phyloP scores from a whole-genome alignment of 2,113 vertebrate species.

The Scophthalmus maximus region DNA sequence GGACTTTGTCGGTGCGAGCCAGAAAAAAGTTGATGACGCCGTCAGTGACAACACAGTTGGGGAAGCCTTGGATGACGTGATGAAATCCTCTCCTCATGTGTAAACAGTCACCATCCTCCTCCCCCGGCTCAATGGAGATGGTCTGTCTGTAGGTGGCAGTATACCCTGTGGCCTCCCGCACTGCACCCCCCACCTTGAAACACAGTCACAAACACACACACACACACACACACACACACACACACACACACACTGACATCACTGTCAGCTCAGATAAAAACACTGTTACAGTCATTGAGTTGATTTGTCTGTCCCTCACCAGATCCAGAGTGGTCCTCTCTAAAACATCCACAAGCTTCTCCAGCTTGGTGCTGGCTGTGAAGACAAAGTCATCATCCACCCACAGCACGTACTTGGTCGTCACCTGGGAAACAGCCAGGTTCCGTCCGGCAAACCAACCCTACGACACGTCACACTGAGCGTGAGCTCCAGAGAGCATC shows the following conservation, averaged over 20 bases:
- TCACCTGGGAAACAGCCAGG: conserved; percentile 91
- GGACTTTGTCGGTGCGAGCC: conserved; percentile 89
- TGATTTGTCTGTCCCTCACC: conserved; percentile 73
- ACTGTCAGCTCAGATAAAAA: too few relatives aligned
- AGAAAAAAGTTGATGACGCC: conserved; percentile 95
- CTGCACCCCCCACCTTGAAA: conserved; percentile 89
- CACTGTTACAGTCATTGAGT: too few relatives aligned
- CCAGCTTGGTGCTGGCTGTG: conserved; percentile 87
- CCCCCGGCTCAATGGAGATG: conserved; percentile 86
- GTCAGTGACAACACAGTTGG: conserved; percentile 90
- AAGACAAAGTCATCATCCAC: conserved; percentile 94
- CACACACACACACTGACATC: background rate
- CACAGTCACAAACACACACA: conserved; percentile 37
- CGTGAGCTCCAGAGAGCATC: background rate
- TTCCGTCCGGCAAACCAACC: conserved; percentile 95
- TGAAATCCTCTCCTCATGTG: conserved; percentile 87
- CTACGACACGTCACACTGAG: conserved; percentile 64
- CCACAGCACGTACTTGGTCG: conserved; percentile 93
- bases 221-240: conserved; percentile 6
- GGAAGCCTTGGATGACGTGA: conserved; percentile 88
- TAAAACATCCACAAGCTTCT: conserved; percentile 90
- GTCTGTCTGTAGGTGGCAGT: conserved; percentile 89
- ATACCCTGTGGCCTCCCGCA: conserved; percentile 90
- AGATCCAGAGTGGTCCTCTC: conserved; percentile 90
- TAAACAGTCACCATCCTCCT: conserved; percentile 89